Evolutionary conservation across 64 coral and sea anemone species (phyloP).

Genomic region (Pocillopora damicornis): DNA sequence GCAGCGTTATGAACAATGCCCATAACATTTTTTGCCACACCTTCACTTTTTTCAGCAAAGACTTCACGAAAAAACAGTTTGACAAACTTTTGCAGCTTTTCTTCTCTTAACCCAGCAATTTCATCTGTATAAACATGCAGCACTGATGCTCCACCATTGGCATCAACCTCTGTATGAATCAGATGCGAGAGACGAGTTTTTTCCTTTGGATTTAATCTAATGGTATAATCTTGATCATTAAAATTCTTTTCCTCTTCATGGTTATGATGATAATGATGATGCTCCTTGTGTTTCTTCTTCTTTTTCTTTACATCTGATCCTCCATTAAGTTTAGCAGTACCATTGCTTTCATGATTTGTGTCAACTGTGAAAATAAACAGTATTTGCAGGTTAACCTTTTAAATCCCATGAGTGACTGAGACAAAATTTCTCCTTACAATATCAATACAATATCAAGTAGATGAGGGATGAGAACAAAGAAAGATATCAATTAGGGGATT

Average conservation of each 20-base stretch:
- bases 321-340: slow-evolving; percentile 47
- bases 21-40: slow-evolving; percentile 79
- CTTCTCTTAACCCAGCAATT: slow-evolving; percentile 73
- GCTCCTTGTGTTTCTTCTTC: slow-evolving; percentile 75
- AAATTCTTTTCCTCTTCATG: slow-evolving; percentile 73
- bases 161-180: slow-evolving; percentile 80
- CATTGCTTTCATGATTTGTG: slow-evolving; percentile 28
- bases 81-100: slow-evolving; percentile 93
- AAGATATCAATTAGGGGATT: no score
- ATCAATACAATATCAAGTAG: no score
- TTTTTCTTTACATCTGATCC: slow-evolving; percentile 74
- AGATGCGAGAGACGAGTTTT: slow-evolving; percentile 86
- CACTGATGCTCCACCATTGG: slow-evolving; percentile 86
- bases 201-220: slow-evolving; percentile 82
- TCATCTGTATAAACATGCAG: slow-evolving; percentile 90
- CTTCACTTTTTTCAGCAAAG: slow-evolving; percentile 77
- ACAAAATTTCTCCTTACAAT: no score
- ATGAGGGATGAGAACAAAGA: no score
- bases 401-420: no score
- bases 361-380: slow-evolving; percentile 17
- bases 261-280: slow-evolving; percentile 69
- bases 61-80: slow-evolving; percentile 90
- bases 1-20: slow-evolving; percentile 90
- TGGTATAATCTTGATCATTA: slow-evolving; percentile 67
- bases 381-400: background rate